Evolutionary conservation across 2,113 vertebrate species (phyloP).

Genomic region (Ameiurus melas): DNA sequence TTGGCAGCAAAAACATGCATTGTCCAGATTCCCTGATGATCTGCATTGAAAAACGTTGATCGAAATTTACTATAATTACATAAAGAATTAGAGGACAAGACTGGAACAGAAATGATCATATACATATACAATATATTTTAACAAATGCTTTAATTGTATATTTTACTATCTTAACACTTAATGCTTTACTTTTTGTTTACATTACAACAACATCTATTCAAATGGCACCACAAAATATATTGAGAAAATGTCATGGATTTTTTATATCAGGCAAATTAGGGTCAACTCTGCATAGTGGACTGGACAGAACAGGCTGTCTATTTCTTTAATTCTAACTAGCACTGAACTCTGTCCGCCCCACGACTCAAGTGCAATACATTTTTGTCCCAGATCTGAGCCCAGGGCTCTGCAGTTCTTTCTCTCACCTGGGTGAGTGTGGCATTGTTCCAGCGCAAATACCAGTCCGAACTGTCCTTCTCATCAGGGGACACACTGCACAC

Average conservation of each 20-base stretch:
- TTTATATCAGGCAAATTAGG: neutral
- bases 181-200: neutral
- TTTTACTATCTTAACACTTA: neutral
- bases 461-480: constrained; percentile 54
- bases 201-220: neutral
- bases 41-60: neutral
- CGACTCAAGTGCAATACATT: neutral
- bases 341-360: neutral
- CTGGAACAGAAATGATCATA: neutral
- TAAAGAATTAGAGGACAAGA: neutral
- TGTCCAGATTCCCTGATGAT: neutral
- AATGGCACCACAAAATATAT: neutral
- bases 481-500: constrained; percentile 52
- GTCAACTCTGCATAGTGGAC: neutral
- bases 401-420: neutral
- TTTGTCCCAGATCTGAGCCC: neutral
- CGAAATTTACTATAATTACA: neutral
- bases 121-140: neutral
- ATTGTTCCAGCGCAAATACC: constrained; percentile 71
- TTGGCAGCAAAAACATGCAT: neutral
- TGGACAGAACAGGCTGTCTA: neutral
- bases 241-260: neutral
- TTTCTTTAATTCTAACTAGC: neutral
- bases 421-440: constrained; percentile 66
- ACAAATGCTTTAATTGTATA: neutral